phyloP scores from a whole-genome alignment of 2,113 vertebrate genomes.

The Eretmodus cyanostictus region DNA sequence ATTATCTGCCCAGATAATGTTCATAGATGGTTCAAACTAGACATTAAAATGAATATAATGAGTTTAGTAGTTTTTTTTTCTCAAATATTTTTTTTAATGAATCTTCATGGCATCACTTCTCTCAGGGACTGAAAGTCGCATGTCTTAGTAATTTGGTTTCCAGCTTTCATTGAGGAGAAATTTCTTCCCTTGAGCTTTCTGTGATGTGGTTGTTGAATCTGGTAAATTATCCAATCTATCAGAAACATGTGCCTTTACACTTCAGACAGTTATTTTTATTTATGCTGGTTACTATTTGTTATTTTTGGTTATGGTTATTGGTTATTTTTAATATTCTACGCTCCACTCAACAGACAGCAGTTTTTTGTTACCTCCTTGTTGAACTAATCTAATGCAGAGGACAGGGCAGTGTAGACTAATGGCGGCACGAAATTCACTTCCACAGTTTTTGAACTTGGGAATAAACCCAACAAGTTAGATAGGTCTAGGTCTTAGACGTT shows the following conservation, averaged over 20 bases:
- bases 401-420: background rate
- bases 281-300: background rate
- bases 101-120: background rate
- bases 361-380: background rate
- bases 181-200: background rate
- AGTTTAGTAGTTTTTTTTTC: background rate
- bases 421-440: accelerated
- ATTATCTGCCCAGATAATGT: background rate
- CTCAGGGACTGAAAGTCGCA: accelerated
- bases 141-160: background rate
- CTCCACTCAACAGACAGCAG: background rate
- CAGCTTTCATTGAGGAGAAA: background rate
- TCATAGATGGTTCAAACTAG: background rate
- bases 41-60: background rate
- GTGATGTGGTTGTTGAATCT: background rate
- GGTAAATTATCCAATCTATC: background rate
- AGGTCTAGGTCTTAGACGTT: accelerated
- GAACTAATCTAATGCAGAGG: background rate
- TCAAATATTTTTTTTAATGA: background rate
- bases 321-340: background rate
- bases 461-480: background rate
- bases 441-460: background rate
- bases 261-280: background rate
- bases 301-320: background rate
- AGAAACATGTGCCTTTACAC: background rate